These are phyloP conservation scores for Helicolenus hilgendorfi DNA, from an alignment of 2,797 vertebrate species.

Conservation along the genomic window DNA sequence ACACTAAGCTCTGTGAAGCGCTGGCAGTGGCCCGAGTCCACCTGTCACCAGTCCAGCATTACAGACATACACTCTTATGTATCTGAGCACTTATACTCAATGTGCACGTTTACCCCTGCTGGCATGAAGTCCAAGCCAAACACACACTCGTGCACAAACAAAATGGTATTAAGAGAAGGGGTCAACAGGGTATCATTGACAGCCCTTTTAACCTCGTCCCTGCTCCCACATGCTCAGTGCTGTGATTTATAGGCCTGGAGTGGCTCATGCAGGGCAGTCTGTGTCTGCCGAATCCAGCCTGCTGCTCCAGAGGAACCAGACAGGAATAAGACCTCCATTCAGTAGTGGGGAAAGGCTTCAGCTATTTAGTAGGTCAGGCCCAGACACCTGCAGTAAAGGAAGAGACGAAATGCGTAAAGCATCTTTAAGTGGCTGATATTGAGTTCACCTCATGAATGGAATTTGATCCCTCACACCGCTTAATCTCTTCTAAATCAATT, in stretches of 20 bases:
- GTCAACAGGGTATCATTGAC: conserved; percentile 66
- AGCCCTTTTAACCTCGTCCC: conserved; percentile 43
- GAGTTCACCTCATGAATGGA: conserved; percentile 50
- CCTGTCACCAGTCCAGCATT: conserved; percentile 39
- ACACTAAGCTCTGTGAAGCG: conserved; percentile 44
- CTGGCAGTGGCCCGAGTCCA: conserved; percentile 39
- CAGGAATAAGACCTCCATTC: conserved; percentile 66
- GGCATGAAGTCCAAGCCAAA: conserved; percentile 10
- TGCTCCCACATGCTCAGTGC: conserved; percentile 42
- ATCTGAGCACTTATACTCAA: conserved; percentile 17
- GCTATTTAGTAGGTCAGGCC: conserved; percentile 33
- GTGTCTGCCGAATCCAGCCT: conserved; percentile 49
- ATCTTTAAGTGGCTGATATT: conserved; percentile 56
- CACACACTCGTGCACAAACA: conserved; percentile 7
- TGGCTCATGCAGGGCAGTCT: conserved; percentile 43
- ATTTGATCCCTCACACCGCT: conserved; percentile 26
- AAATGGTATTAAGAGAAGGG: conserved; percentile 7
- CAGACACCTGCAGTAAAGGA: conserved; percentile 63
- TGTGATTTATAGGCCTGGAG: conserved; percentile 65
- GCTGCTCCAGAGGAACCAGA: conserved; percentile 50
- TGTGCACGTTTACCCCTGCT: conserved; percentile 1
- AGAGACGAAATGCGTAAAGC: conserved; percentile 41
- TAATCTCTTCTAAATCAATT: conserved; percentile 19
- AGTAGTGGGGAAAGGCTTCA: conserved; percentile 30
- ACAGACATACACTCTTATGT: conserved; percentile 19